Percentiles rank a stretch among this genome's conserved stretches.
Evolutionary conservation across 2,797 vertebrate species (phyloP).

Genomic region (Neostethus bicornis): DNA sequence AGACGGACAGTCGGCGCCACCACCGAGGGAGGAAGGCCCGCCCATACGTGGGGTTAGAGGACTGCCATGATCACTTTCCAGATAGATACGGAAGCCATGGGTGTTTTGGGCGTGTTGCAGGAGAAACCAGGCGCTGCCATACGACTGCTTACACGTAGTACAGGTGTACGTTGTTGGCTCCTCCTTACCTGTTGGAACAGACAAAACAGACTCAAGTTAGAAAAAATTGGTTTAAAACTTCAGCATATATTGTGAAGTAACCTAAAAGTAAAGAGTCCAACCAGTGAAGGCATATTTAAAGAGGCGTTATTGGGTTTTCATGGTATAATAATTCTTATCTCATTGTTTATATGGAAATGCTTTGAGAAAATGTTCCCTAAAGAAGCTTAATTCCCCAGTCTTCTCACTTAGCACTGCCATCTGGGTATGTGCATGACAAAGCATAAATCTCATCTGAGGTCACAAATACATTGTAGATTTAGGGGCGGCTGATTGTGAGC

Average conservation of each 20-base stretch:
- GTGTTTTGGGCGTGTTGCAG: slow-evolving; percentile 99
- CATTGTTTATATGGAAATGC: too few species aligned
- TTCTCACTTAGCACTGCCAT: too few species aligned
- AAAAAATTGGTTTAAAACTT: slow-evolving; percentile 3
- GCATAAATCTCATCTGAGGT: too few species aligned
- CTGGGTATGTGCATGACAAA: too few species aligned
- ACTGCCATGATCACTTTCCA: slow-evolving; percentile 99
- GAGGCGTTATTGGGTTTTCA: too few species aligned
- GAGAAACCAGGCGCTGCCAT: slow-evolving; percentile 99
- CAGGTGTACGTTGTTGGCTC: slow-evolving; percentile 99
- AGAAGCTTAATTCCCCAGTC: too few species aligned
- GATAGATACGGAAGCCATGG: slow-evolving; percentile 98
- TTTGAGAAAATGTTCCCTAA: too few species aligned
- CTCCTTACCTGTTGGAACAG: slow-evolving; percentile 92
- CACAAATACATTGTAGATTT: too few species aligned
- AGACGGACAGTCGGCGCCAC: slow-evolving; percentile 93
- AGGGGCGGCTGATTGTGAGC: too few species aligned
- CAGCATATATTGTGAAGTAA: slow-evolving; percentile 24
- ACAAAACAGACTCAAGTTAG: slow-evolving; percentile 50
- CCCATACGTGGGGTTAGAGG: slow-evolving; percentile 97
- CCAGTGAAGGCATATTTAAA: too few species aligned
- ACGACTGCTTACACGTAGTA: slow-evolving; percentile 99
- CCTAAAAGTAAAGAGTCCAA: too few species aligned
- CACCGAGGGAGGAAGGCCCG: slow-evolving; percentile 88
- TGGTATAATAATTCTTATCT: too few species aligned